phyloP scores from a whole-genome alignment of 2,888 invertebrate genomes.

The Trypoxylon attenuatum region DNA sequence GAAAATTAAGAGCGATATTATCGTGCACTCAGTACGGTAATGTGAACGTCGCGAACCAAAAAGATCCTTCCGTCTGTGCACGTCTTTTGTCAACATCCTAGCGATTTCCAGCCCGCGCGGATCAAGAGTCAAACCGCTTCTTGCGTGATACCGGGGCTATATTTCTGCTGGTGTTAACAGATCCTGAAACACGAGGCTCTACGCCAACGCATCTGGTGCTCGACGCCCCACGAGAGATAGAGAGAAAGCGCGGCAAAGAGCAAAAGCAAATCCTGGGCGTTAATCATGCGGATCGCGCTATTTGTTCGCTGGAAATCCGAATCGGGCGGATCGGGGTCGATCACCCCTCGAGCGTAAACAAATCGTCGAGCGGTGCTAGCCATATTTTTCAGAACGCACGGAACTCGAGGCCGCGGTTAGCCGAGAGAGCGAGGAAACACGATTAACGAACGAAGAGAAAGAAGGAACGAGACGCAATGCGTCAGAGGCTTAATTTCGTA shows the following conservation, averaged over 20 bases:
- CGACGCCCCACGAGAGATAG: not conserved
- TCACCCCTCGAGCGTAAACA: too few species aligned
- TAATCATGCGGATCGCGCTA: not conserved
- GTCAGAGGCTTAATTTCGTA: not conserved
- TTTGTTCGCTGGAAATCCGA: not conserved
- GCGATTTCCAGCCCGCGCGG: not conserved
- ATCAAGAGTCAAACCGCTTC: not conserved
- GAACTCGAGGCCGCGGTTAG: too few species aligned
- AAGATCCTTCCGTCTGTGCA: not conserved
- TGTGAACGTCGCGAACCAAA: not conserved
- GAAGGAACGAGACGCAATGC: not conserved
- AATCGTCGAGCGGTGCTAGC: not conserved
- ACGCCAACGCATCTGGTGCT: too few species aligned
- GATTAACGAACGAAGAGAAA: too few species aligned
- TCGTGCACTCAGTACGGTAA: too few species aligned
- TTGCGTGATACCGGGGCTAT: not conserved
- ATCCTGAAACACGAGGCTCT: too few species aligned
- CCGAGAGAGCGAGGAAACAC: too few species aligned
- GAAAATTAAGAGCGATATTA: too few species aligned
- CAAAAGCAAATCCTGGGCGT: not conserved
- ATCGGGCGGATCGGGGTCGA: not conserved
- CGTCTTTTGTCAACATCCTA: not conserved
- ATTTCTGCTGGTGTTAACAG: not conserved
- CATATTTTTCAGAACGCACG: too few species aligned
- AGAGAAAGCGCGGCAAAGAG: not conserved